phyloP scores from a whole-genome alignment of 1,140 invertebrate species.

The Brachionus calyciflorus region DNA sequence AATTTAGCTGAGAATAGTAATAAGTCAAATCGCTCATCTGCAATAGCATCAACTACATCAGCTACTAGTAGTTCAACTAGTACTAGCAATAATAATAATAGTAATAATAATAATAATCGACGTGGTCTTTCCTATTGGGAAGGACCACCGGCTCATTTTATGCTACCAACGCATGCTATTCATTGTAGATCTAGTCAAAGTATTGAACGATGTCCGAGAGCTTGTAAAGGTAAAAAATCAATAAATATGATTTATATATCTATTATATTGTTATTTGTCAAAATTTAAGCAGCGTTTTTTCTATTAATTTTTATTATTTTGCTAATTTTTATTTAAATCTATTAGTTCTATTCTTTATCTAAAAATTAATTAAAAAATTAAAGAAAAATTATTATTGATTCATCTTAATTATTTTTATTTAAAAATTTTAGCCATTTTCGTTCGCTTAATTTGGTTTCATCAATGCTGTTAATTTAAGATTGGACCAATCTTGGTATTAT shows the following conservation, averaged over 20 bases:
- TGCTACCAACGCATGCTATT: slow-evolving; percentile 46
- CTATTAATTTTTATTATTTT: not conserved
- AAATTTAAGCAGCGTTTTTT: slow-evolving; percentile 33
- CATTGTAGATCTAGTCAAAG: slow-evolving; percentile 46
- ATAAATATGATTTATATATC: too few species aligned
- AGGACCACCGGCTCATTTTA: slow-evolving; percentile 46
- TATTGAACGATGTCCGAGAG: slow-evolving; percentile 44
- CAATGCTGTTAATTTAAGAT: too few species aligned
- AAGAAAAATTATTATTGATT: too few species aligned
- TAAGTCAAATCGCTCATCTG: slow-evolving; percentile 8
- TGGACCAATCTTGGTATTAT: too few species aligned
- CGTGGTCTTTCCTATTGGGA: slow-evolving; percentile 16
- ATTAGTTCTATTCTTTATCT: too few species aligned
- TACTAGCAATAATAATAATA: too few species aligned
- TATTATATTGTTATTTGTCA: too few species aligned
- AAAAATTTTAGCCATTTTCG: too few species aligned
- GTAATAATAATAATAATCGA: too few species aligned
- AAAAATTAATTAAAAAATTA: not conserved
- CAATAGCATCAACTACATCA: slow-evolving; percentile 26
- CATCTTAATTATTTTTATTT: too few species aligned
- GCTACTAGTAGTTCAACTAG: slow-evolving; percentile 20
- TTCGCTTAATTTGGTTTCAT: too few species aligned
- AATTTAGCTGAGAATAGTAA: slow-evolving; percentile 35
- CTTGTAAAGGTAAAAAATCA: slow-evolving; percentile 46
- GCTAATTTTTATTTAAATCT: too few species aligned